Base-by-base conservation (phyloP, 2,797 vertebrate species). In the Clarias platycephalus region DNA sequence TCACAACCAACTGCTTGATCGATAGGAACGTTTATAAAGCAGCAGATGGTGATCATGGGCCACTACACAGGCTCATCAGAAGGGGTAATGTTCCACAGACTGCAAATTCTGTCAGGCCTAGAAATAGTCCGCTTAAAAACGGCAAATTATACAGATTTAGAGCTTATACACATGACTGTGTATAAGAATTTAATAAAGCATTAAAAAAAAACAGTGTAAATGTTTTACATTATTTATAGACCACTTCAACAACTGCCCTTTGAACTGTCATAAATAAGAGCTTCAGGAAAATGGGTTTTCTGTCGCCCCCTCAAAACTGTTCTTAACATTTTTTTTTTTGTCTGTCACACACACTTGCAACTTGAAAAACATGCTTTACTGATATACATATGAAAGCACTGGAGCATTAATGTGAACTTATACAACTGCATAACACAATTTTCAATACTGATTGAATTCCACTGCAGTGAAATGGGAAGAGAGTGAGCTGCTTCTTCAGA, bases 401-500 rank as follows among this genome's bases (percentile, higher is more conserved):
- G 31, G 26, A 60, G 22, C 15, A 40, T 2, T 57, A 76, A 57
- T 22, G 26, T 34, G 10, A 77, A 77, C 22, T n/a, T 10, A 34
- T 40, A 40, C 4, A 58, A 58, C 16, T 49, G 1, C 66, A 66
- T 22, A 53, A 77, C 31, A 55, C 37, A 34, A 8, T 34, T 28
- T 20, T 15, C 24, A n/a, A 68, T 34, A 58, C 66, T 71, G 66
- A 34, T 26, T 34, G 66, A 34, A 40, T 34, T 82, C 88, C 87
- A 86, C 87, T 76, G 87, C 88, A 91, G 90, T 92, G 93, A 91
- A 89, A 91, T 91, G 83, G 82, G 88, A 91, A 91, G 86, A 90
- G 83, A 90, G 92, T 93, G 91, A 94, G 91, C 91, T 93, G 91
- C 91, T 92, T 93, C 90, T 92, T 93, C 90, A 67, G 87, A 91